These are phyloP conservation scores for Melanaphis sacchari DNA, from an alignment of 1,140 invertebrate genomes.

Conservation along the genomic window DNA sequence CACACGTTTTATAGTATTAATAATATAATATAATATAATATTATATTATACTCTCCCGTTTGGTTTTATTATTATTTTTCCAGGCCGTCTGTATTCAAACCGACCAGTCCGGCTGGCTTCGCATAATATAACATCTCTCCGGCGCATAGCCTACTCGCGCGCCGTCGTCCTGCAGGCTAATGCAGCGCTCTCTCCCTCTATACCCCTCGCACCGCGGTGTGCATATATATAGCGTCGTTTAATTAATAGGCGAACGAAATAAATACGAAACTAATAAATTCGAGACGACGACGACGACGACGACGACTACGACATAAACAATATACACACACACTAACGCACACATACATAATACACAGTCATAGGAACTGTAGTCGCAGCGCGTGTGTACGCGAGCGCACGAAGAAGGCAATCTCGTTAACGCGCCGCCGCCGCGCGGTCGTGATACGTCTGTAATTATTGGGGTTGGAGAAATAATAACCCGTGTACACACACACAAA, in stretches of 20 bases:
- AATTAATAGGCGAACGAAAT: conserved; percentile 24
- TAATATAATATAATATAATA: neutral
- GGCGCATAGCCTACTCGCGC: too few relatives aligned
- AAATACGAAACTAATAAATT: conserved; percentile 37
- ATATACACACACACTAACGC: neutral
- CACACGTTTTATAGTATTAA: neutral
- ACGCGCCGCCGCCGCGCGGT: conserved; percentile 14
- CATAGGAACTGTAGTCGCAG: neutral
- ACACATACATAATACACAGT: neutral
- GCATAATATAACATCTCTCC: neutral
- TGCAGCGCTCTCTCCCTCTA: neutral
- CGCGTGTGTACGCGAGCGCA: conserved; percentile 15
- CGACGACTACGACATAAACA: conserved; percentile 18
- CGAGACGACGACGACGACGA: neutral
- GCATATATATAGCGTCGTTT: neutral
- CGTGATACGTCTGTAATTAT: conserved; percentile 47
- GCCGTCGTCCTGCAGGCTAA: too few relatives aligned
- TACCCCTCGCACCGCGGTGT: too few relatives aligned
- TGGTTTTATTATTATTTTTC: conserved; percentile 30
- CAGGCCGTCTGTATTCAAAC: neutral
- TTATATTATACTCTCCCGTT: conserved; percentile 12
- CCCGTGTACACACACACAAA: neutral
- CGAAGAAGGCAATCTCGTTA: conserved; percentile 45
- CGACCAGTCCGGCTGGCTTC: neutral
- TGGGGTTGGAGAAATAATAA: conserved; percentile 35